A percentile compares a stretch with the other conserved stretches of the same genome.
Conservation (phyloP, 1,140 invertebrate species). For the Fopius arisanus region DNA sequence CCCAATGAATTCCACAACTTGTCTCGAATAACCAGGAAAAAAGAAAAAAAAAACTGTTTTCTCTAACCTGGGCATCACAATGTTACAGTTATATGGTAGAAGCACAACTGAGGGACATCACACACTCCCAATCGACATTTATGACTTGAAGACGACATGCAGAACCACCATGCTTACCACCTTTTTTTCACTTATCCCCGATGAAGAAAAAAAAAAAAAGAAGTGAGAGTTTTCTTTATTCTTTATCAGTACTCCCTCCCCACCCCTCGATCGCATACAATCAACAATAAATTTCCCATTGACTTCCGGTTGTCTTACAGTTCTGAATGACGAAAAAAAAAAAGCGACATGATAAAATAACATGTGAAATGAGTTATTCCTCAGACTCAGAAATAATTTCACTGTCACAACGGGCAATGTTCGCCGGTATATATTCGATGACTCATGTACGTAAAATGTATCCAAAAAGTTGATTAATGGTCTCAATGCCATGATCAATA, state of each 20-base stretch:
- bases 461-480: conserved; percentile 4
- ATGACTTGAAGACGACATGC: neutral
- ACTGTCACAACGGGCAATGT: conserved; percentile 45
- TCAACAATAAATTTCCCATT: neutral
- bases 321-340: neutral
- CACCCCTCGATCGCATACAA: neutral
- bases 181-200: neutral
- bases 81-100: neutral
- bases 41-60: neutral
- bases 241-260: neutral
- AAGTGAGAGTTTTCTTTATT: neutral
- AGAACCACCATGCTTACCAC: neutral
- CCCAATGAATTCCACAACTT: no score
- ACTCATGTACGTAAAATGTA: neutral
- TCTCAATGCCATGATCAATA: neutral
- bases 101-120: neutral
- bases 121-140: neutral
- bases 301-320: neutral
- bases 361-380: conserved; percentile 30
- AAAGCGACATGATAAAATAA: neutral
- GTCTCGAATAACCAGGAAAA: neutral
- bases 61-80: conserved; percentile 6
- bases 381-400: conserved; percentile 39
- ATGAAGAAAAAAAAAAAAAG: neutral
- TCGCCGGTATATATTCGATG: conserved; percentile 33